Evolutionary conservation across 2,797 vertebrate species (phyloP), one percentile per base, ranked within the genome.

Genomic region (Strix occidentalis): DNA sequence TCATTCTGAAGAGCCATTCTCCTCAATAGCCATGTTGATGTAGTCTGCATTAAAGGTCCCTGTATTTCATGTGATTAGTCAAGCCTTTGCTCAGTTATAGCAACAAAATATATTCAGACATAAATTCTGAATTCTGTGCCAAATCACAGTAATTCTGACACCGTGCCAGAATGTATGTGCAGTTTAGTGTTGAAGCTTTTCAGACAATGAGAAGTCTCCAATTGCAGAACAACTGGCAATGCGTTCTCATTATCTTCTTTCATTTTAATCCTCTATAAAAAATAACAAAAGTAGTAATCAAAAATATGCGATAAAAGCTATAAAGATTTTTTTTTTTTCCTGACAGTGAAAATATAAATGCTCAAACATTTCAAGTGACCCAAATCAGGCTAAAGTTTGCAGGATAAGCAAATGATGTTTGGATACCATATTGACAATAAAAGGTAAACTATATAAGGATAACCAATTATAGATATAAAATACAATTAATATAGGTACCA

Each of bases 61-160:
- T 78, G 33, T 21, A 58, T 71, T 91, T 91, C 82, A 83, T 19
- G n/a, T 31, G 24, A 90, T 33, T 68, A 87, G 54, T 35, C 60
- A 78, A 78, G 61, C 35, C 89, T 92, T 91, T 50, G 76, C 15
- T 58, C 72, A 76, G 31, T 51, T 56, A 89, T 16, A 93, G 65
- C 61, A 94, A 80, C n/a, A 61, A 84, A 93, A 60, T 46, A 71
- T 13, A 89, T 48, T 92, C 75, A 77, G 64, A 91, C 6, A 3
- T 26, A 92, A 93, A 77, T 84, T 85, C 56, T 84, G 57, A 86
- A n/a, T 58, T 81, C 66, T 71, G 25, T 90, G 90, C 80, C 82
- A 91, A 56, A 89, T 58, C 70, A 85, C 69, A 92, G 56, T 35
- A 75, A 92, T 68, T 90, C 50, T 75, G 69, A 90, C 94, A 82